phyloP scores from a whole-genome alignment of 2,113 vertebrate genomes.

The Clarias gariepinus region DNA sequence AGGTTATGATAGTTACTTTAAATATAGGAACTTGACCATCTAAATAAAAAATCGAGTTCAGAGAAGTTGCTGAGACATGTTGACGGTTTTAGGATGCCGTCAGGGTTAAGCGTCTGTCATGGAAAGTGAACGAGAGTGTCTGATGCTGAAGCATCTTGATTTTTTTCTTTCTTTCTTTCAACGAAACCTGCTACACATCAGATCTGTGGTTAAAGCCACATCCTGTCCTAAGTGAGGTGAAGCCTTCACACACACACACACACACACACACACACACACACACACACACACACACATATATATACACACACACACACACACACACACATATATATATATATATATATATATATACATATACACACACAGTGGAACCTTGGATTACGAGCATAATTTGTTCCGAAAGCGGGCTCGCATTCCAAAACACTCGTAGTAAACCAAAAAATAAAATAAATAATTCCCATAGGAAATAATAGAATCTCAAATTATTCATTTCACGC shows the following conservation, averaged over 20 bases:
- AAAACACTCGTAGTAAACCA: too few relatives aligned
- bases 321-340: too few relatives aligned
- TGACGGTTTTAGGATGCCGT: not conserved
- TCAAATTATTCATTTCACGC: too few relatives aligned
- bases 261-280: not conserved
- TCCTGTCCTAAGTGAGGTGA: constrained; percentile 65
- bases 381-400: too few relatives aligned
- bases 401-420: too few relatives aligned
- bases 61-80: not conserved
- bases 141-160: not conserved
- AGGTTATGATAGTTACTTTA: not conserved
- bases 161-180: constrained; percentile 14
- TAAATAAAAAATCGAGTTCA: not conserved
- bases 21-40: not conserved
- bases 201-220: constrained; percentile 64
- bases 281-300: not conserved
- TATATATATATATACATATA: too few relatives aligned
- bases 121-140: constrained; percentile 42
- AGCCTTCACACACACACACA: constrained; percentile 43
- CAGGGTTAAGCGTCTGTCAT: not conserved
- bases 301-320: not conserved
- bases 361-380: too few relatives aligned
- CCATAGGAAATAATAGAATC: too few relatives aligned
- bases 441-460: too few relatives aligned
- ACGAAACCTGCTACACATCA: constrained; percentile 47